Base-by-base conservation (phyloP, 2,113 vertebrate genomes). In the Nematolebias whitei region DNA sequence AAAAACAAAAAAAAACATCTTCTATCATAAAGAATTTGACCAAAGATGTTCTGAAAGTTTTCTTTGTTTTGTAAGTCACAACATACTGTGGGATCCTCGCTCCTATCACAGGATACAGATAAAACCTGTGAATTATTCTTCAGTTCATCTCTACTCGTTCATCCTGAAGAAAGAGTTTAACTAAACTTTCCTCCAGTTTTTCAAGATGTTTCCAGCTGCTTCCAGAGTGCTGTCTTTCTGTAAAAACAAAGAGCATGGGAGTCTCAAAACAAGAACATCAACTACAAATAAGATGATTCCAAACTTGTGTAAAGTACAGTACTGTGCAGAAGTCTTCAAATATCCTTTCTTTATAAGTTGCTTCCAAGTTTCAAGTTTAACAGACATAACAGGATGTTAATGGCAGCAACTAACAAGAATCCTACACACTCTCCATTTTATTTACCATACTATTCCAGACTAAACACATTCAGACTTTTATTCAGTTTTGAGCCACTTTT, bases 151-250 rank as follows among this genome's bases (percentile, higher is more conserved):
- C 14, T 14, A 4, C 11, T 41, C 12, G 32, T 7, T 38, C 22
- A 40, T 32, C 48, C 11, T 26, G 14, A 22, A 23, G 12, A 16
- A 44, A 3, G 3, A 1, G 0, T 68, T 84, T 87, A 64, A 58
- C 68, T 64, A 88, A 64, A 58, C 68, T 64, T 87, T 91, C 32
- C 40, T 93, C 96, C 96, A 99, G 62, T 93, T 94, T 83, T 93
- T 96, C 82, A 99, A 74, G 77, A 99, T 96, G 60, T 71, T 79
- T 70, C 90, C 95, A 29, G 95, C 95, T 79, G 95, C 96, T 67
- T 98, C 94, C 14, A 98, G 84, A 0, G 98, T 99, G 59, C 93
- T 92, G 60, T 98, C 95, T 93, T 94, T 90, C 98, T 98, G 92
- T 82, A 88, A 80, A 35, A 66, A 23, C 66, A 65, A 83, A 16